Evolutionary conservation across 2,888 invertebrate genomes (phyloP), one percentile per base, ranked within the genome.

Genomic region (Neoscelio sp.): DNA sequence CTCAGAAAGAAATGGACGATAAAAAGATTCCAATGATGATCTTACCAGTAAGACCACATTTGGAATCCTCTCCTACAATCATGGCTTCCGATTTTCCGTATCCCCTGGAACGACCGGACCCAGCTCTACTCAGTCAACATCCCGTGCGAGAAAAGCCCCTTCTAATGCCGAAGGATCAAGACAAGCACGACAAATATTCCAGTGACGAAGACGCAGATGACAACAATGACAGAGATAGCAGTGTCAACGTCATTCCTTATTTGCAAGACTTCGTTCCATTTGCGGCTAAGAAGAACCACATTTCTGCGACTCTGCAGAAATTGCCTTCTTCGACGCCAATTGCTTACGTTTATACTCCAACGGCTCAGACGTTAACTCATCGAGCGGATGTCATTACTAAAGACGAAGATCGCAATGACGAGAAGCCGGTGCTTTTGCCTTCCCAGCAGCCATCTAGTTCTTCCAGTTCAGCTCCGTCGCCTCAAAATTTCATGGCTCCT

Each of bases 321-420:
- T 75, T 76, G 2, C 90, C 90, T 73, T 91, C 92, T 0, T 93
- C 93, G 42, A 92, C 92, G 10, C 94, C 94, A 0, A 94, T 94
- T 28, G 94, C 94, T 0, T 93, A 93, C 54, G 94, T 93, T 0
- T 94, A 93, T 81, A 93, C 94, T 0, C 94, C 94, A 3, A 94
- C 94, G 86, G 92, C 89, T 86, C 91, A 58, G 87, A 89, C 84
- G 50, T 82, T 81, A 35, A 83, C 84, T 4, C 85, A 83, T 73
- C 80, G 84, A n/a, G 50, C 82, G 13, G 85, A 86, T 2, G 64
- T 77, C 0, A 48, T 78, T 0, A 62, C 28, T 2, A 82, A 52
- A 6, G 82, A 84, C 1, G 83, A 85, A 1, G 74, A 78, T 67
- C 75, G 46, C 40, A 80, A 78, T 17, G 84, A 85, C 12, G 82